These are phyloP conservation scores for human DNA, from an alignment of 2,113 vertebrate species.

Conservation along the genomic window GRCh38 chr4:127485501-127486000, in stretches of 20 bases:
- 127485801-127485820: background rate
- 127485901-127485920: background rate
- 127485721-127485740: conserved; percentile 4
- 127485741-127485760: background rate
- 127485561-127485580: background rate
- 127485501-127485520: background rate
- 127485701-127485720: background rate
- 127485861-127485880: conserved; percentile 12
- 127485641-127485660: background rate
- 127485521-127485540: background rate
- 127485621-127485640: background rate
- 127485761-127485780: background rate
- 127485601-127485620: background rate
- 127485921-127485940: background rate
- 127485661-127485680: background rate
- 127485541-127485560: background rate
- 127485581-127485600: background rate
- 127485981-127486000: conserved; percentile 29
- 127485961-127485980: background rate
- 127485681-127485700: background rate
- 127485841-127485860: background rate
- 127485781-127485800: background rate
- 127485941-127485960: background rate
- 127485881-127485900: conserved; percentile 25
- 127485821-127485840: background rate